These are phyloP conservation scores for Agrotis ipsilon DNA, from an alignment of 2,888 invertebrate genomes.

Conservation along the genomic window DNA sequence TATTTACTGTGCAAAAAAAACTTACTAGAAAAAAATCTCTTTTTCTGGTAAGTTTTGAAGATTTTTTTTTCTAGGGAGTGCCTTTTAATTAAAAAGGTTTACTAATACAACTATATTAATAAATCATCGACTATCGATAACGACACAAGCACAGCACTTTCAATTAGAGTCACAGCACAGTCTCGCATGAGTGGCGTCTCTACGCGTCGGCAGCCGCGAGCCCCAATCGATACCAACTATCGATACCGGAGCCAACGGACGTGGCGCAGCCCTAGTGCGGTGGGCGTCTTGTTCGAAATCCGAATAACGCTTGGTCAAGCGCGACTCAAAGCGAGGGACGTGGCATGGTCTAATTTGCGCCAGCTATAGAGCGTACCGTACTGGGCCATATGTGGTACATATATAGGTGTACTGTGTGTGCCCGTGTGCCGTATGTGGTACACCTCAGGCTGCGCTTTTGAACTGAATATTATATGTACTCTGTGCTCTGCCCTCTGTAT, in stretches of 20 bases:
- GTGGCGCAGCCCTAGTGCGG: constrained; percentile 74
- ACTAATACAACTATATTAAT: not conserved
- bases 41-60: too few relatives aligned
- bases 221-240: constrained; percentile 85
- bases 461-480: constrained; percentile 70
- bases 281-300: constrained; percentile 86
- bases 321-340: constrained; percentile 86
- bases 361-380: constrained; percentile 65
- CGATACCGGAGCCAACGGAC: constrained; percentile 72
- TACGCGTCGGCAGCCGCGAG: constrained; percentile 80
- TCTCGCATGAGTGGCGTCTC: constrained; percentile 88
- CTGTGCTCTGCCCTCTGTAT: constrained; percentile 41
- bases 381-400: constrained; percentile 31
- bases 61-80: too few relatives aligned
- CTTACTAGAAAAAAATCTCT: too few relatives aligned
- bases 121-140: constrained; percentile 60
- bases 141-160: constrained; percentile 79
- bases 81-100: not conserved
- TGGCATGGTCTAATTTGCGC: constrained; percentile 85
- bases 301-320: constrained; percentile 90
- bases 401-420: constrained; percentile 9
- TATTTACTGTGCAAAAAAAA: not conserved
- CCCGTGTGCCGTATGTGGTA: constrained; percentile 59
- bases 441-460: constrained; percentile 65
- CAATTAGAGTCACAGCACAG: constrained; percentile 88